Percentiles rank a stretch among this genome's conserved stretches.
phyloP scores from a whole-genome alignment of 2,113 vertebrate genomes.

The Pavo muticus region DNA sequence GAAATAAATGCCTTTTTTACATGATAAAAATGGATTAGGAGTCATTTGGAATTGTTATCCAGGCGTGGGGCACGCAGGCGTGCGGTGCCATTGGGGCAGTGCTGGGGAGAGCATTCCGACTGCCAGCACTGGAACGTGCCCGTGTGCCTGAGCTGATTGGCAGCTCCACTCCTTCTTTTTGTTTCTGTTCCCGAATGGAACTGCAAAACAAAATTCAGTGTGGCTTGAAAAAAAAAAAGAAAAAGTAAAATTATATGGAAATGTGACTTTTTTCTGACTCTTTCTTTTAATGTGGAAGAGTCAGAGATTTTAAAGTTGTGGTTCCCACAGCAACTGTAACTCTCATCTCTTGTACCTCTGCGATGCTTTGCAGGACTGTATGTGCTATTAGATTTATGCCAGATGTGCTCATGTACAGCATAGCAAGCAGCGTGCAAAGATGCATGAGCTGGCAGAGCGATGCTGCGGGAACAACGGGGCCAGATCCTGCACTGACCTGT shows the following conservation, averaged over 20 bases:
- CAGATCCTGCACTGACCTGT: background rate
- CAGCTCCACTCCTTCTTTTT: conserved; percentile 12
- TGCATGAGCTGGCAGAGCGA: rapidly evolving
- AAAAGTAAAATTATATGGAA: background rate
- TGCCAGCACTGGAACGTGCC: background rate
- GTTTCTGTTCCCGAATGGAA: background rate
- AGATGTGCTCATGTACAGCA: background rate
- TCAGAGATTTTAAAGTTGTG: conserved; percentile 61
- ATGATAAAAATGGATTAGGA: conserved; percentile 46
- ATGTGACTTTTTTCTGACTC: conserved; percentile 39
- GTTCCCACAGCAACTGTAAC: conserved; percentile 70
- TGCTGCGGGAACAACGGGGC: background rate
- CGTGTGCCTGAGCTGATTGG: conserved; percentile 14
- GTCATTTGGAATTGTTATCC: conserved; percentile 4
- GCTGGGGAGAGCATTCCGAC: too few species aligned
- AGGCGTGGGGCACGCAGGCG: too few species aligned
- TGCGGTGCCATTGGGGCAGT: too few species aligned
- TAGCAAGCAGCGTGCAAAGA: background rate
- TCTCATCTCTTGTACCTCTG: conserved; percentile 13
- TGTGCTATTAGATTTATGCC: background rate
- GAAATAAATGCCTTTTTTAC: conserved; percentile 10
- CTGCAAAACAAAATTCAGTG: background rate
- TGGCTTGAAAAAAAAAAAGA: background rate
- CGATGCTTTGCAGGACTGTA: conserved; percentile 2
- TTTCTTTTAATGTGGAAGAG: background rate